Evolutionary conservation across 64 coral and sea anemone genomes (phyloP).

Genomic region (Cladopsammia gracilis): DNA sequence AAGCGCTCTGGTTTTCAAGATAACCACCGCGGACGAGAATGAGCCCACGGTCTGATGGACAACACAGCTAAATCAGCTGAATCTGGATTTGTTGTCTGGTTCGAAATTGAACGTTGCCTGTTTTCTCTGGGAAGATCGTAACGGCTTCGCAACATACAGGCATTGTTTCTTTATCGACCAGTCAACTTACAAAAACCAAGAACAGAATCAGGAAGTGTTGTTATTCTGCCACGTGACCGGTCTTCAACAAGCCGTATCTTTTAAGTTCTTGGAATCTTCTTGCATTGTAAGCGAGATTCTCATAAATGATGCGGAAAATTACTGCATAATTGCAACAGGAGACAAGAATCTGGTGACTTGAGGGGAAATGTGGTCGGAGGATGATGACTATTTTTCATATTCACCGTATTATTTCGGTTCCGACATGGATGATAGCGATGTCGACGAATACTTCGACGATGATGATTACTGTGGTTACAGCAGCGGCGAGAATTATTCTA

Average conservation of each 20-base stretch:
- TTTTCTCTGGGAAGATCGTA: background rate
- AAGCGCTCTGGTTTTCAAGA: too few species aligned
- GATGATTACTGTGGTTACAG: constrained; percentile 39
- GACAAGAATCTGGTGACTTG: background rate
- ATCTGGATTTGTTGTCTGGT: too few species aligned
- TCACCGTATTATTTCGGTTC: constrained; percentile 32
- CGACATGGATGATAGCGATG: constrained; percentile 37
- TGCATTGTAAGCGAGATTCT: background rate
- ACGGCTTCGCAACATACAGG: background rate
- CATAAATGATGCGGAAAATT: background rate
- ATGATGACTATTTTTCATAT: constrained; percentile 65
- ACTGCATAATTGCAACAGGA: background rate
- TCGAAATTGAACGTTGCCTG: too few species aligned
- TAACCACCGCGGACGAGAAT: too few species aligned
- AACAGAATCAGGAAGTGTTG: background rate
- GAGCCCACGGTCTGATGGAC: too few species aligned
- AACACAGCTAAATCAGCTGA: too few species aligned
- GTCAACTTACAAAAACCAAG: background rate
- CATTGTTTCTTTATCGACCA: background rate
- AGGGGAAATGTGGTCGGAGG: constrained; percentile 75
- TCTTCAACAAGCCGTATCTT: background rate
- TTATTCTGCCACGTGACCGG: constrained; percentile 6
- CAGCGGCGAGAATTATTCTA: background rate
- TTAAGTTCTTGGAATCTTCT: background rate
- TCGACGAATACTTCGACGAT: constrained; percentile 30